phyloP scores from a whole-genome alignment of 2,888 invertebrate genomes.

The Stratiomys singularior region DNA sequence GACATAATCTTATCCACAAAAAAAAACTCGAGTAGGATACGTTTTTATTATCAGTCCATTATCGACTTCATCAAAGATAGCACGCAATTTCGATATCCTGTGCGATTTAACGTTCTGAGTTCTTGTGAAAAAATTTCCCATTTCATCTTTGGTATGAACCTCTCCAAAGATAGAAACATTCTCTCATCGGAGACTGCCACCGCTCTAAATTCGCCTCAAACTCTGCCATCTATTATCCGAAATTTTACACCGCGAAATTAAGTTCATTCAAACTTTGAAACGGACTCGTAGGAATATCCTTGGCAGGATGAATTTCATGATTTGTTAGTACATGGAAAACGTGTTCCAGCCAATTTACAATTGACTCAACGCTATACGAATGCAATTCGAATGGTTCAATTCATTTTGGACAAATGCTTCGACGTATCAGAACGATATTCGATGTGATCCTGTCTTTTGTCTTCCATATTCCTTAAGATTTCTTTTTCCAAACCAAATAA shows the following conservation, averaged over 20 bases:
- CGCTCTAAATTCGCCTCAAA: constrained; percentile 9
- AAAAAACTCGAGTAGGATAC: too few species aligned
- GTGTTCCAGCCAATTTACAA: neutral
- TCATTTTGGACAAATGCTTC: neutral
- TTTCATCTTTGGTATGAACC: neutral
- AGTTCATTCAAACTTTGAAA: too few species aligned
- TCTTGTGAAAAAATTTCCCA: too few species aligned
- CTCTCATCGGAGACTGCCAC: neutral
- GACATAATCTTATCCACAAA: too few species aligned
- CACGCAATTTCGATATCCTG: too few species aligned
- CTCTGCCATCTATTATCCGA: neutral
- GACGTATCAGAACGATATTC: neutral
- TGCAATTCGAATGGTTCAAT: neutral
- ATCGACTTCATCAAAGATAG: too few species aligned
- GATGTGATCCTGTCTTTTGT: neutral
- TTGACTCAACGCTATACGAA: neutral
- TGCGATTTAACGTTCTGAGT: too few species aligned
- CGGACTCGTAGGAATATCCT: too few species aligned
- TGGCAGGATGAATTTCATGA: too few species aligned
- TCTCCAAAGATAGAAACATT: neutral
- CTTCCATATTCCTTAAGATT: neutral
- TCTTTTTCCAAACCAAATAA: neutral
- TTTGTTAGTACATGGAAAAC: too few species aligned
- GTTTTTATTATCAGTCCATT: too few species aligned
- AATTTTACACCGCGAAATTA: neutral